These are phyloP conservation scores for Chaetophractus vellerosus DNA, from an alignment of 2,797 vertebrate species.

Conservation along the genomic window DNA sequence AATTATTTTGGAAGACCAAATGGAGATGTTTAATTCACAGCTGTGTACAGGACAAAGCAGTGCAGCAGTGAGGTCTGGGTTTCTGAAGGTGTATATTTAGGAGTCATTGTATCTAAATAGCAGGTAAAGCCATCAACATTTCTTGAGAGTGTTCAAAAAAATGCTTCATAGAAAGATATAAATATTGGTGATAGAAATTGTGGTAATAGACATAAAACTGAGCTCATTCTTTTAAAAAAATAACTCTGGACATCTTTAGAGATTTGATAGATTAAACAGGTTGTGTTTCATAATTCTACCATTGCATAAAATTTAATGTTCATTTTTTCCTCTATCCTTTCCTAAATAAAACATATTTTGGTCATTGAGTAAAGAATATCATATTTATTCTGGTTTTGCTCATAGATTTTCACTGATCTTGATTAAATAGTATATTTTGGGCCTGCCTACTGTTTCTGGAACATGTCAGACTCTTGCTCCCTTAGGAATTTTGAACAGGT, in stretches of 20 bases:
- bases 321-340: background rate
- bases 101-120: background rate
- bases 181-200: background rate
- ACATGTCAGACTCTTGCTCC: background rate
- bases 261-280: background rate
- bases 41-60: background rate
- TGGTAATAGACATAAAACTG: background rate
- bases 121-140: background rate
- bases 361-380: background rate
- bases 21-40: rapidly evolving
- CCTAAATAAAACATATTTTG: background rate
- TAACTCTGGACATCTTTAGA: background rate
- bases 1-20: background rate
- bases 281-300: background rate
- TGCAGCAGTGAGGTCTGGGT: background rate
- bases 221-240: background rate
- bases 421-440: background rate
- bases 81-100: too few species aligned
- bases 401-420: background rate
- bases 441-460: background rate
- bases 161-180: background rate
- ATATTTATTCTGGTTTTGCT: background rate
- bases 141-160: background rate
- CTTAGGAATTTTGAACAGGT: background rate
- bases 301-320: background rate